A percentile compares a stretch with the other conserved stretches of the same genome.
Evolutionary conservation across 2,113 vertebrate genomes (phyloP).

Genomic region (Crocuta crocuta): DNA sequence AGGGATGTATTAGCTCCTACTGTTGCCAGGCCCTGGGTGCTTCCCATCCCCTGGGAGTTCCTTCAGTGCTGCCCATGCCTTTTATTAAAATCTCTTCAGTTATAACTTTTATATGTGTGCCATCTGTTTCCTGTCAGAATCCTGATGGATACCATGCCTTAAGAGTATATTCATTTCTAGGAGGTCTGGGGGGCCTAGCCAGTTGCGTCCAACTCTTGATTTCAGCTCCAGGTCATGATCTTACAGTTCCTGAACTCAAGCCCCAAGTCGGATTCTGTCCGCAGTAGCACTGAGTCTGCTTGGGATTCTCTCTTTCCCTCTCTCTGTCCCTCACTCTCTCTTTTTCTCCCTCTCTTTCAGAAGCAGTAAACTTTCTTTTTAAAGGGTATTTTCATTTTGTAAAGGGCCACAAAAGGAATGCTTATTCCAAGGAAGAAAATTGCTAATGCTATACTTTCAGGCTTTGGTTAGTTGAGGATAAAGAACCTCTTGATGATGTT

Average conservation of each 20-base stretch:
- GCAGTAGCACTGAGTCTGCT: no score
- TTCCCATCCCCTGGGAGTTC: not conserved
- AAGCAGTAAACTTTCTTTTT: no score
- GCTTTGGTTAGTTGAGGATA: not conserved
- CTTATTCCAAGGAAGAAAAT: not conserved
- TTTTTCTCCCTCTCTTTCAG: no score
- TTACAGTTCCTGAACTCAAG: no score
- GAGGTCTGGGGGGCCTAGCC: no score
- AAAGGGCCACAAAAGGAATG: not conserved
- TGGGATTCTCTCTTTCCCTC: no score
- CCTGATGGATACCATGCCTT: not conserved
- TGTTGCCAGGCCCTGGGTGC: not conserved
- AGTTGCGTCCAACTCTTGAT: no score
- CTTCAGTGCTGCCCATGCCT: not conserved
- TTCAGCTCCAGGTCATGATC: no score
- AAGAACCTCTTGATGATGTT: not conserved
- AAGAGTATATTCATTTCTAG: not conserved
- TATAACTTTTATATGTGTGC: not conserved
- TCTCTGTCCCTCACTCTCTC: no score
- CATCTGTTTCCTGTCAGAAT: not conserved
- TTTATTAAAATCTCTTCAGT: slow-evolving; percentile 17
- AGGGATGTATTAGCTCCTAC: not conserved
- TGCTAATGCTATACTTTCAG: not conserved
- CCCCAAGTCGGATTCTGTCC: no score
- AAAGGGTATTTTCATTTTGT: not conserved